Percentiles rank a stretch among this genome's conserved stretches.
phyloP scores from a whole-genome alignment of 2,888 invertebrate genomes.

The Myathropa florea region DNA sequence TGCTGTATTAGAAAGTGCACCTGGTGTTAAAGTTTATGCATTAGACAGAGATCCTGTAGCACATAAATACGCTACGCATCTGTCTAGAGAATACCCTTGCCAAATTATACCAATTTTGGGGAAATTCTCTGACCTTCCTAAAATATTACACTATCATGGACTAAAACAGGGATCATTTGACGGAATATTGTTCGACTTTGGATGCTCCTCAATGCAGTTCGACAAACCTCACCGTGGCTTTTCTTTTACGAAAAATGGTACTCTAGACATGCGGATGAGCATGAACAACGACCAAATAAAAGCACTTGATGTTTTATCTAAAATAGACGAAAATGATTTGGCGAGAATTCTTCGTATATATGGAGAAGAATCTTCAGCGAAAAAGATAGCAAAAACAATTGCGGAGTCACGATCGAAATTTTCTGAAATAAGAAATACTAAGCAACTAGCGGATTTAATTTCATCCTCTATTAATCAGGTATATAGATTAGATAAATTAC shows the following conservation, averaged over 20 bases:
- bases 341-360: constrained; percentile 93
- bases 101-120: constrained; percentile 91
- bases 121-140: constrained; percentile 92
- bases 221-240: constrained; percentile 92
- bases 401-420: constrained; percentile 90
- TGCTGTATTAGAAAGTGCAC: constrained; percentile 85
- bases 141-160: constrained; percentile 83
- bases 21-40: constrained; percentile 87
- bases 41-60: constrained; percentile 95
- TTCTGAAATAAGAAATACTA: constrained; percentile 89
- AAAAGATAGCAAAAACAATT: constrained; percentile 92
- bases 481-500: constrained; percentile 86
- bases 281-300: constrained; percentile 87
- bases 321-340: constrained; percentile 89
- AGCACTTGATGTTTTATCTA: constrained; percentile 92
- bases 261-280: constrained; percentile 96
- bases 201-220: constrained; percentile 97
- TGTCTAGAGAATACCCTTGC: constrained; percentile 86
- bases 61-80: constrained; percentile 84
- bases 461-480: constrained; percentile 83
- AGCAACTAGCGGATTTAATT: constrained; percentile 89
- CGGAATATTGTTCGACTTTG: constrained; percentile 95
- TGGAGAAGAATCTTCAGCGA: constrained; percentile 94
- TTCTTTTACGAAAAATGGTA: constrained; percentile 91
- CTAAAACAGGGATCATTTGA: constrained; percentile 88